phyloP scores from a whole-genome alignment of 2,888 invertebrate genomes.

The Leucophenga montana region DNA sequence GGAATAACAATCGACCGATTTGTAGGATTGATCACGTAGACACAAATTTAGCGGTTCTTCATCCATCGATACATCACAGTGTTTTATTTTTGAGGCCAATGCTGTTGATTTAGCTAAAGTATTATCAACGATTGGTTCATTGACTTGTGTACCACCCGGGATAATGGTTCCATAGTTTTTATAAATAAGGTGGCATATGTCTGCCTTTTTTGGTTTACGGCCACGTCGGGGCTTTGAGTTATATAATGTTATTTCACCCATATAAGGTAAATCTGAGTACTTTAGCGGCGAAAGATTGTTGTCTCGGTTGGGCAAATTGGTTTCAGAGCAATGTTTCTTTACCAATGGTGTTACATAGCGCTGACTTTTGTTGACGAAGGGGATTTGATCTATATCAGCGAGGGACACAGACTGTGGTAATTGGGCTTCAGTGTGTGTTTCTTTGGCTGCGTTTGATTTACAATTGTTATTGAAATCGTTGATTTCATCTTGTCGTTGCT shows the following conservation, averaged over 20 bases:
- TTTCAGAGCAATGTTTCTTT: slow-evolving; percentile 44
- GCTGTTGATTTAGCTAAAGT: slow-evolving; percentile 55
- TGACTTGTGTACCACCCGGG: slow-evolving; percentile 80
- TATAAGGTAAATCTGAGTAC: slow-evolving; percentile 89
- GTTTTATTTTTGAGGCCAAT: background rate
- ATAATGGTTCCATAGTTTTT: slow-evolving; percentile 92
- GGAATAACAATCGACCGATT: slow-evolving; percentile 46
- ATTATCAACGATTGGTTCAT: background rate
- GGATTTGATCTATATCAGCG: slow-evolving; percentile 56
- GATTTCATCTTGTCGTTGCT: slow-evolving; percentile 32
- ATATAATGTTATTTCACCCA: slow-evolving; percentile 93
- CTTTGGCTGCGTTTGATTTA: background rate
- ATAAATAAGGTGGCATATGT: slow-evolving; percentile 92
- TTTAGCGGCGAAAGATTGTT: slow-evolving; percentile 76
- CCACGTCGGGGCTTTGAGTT: slow-evolving; percentile 90
- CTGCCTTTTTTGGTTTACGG: slow-evolving; percentile 92
- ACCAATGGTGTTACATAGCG: slow-evolving; percentile 45
- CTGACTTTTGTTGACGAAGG: slow-evolving; percentile 50
- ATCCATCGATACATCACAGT: background rate
- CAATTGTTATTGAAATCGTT: slow-evolving; percentile 35
- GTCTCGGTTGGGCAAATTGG: slow-evolving; percentile 1
- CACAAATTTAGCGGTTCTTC: slow-evolving; percentile 89
- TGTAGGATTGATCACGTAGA: slow-evolving; percentile 78
- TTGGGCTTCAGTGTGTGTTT: background rate
- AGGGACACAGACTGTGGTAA: background rate